Conservation (phyloP, 2,113 vertebrate genomes). For the Gallinago undulata region DNA sequence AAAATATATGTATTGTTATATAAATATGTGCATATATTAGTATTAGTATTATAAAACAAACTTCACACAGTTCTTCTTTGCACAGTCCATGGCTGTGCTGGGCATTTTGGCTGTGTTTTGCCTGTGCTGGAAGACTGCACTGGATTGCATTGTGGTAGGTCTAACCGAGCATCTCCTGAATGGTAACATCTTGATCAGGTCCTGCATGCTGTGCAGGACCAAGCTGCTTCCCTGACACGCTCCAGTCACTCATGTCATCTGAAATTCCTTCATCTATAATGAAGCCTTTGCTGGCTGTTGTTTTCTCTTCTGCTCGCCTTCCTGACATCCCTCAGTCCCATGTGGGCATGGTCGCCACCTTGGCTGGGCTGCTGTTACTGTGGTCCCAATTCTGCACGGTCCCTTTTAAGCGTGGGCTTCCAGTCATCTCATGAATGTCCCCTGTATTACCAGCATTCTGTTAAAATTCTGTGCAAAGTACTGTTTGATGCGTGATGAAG, state of each 20-base stretch:
- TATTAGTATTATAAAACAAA: background rate
- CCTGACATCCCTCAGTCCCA: background rate
- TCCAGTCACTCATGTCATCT: background rate
- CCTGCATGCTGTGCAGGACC: background rate
- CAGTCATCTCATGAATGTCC: accelerated
- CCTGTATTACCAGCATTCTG: accelerated
- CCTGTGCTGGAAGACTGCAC: background rate
- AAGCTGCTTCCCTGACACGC: background rate
- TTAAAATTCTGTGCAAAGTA: background rate
- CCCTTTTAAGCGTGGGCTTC: background rate
- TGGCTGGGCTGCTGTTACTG: background rate
- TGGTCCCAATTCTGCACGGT: background rate
- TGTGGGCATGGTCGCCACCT: accelerated
- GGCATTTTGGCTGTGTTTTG: background rate
- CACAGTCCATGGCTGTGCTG: background rate
- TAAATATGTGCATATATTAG: too few relatives aligned
- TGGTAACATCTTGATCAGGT: background rate
- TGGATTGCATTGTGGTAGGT: background rate
- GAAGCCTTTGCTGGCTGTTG: background rate
- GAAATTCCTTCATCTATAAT: background rate
- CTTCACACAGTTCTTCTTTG: background rate
- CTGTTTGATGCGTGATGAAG: accelerated
- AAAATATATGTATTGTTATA: too few relatives aligned
- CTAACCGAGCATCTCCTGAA: background rate
- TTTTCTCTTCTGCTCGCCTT: background rate